phyloP scores from a whole-genome alignment of 2,797 vertebrate genomes.

The Falco berigora region DNA sequence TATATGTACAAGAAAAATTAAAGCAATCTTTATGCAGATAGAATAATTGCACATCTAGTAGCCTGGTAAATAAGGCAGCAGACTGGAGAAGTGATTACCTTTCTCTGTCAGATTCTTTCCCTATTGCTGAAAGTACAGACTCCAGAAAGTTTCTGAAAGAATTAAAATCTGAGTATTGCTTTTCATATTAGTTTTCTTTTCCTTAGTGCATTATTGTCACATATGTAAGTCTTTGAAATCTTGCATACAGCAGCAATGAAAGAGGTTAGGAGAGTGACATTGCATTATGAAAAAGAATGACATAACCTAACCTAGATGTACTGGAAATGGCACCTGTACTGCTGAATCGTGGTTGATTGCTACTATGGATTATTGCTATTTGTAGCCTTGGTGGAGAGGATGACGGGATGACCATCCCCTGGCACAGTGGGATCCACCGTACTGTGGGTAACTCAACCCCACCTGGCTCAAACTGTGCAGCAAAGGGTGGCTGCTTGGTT shows the following conservation, averaged over 20 bases:
- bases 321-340: background rate
- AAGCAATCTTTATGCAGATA: background rate
- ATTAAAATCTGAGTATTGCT: background rate
- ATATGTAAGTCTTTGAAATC: background rate
- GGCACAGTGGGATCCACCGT: background rate
- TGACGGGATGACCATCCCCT: background rate
- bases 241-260: background rate
- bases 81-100: conserved; percentile 23
- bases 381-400: background rate
- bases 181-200: background rate
- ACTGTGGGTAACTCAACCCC: background rate
- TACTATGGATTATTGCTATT: background rate
- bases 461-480: background rate
- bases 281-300: background rate
- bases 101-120: conserved; percentile 1
- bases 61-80: conserved; percentile 11
- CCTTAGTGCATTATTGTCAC: background rate
- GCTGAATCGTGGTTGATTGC: background rate
- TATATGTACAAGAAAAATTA: background rate
- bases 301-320: background rate
- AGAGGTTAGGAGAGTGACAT: background rate
- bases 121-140: background rate
- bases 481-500: background rate
- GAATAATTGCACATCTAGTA: conserved; percentile 1
- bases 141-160: background rate